Evolutionary conservation across 1,140 invertebrate genomes (phyloP).

Genomic region (Hyles euphorbiae): DNA sequence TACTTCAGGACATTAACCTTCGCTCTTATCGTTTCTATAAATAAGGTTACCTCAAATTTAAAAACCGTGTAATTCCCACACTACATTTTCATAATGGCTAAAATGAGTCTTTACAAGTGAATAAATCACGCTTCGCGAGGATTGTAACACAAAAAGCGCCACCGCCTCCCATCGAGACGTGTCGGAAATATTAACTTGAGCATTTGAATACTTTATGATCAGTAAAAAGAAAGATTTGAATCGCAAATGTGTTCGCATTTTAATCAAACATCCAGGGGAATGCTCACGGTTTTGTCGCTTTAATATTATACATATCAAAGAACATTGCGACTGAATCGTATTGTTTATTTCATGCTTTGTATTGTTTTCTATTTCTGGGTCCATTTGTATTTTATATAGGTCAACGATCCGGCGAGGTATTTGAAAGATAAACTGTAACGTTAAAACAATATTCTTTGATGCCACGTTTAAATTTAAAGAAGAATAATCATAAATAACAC

Average conservation of each 20-base stretch:
- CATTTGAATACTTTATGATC: conserved; percentile 72
- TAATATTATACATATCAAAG: conserved; percentile 2
- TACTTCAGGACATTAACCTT: too few species aligned
- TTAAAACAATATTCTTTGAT: too few species aligned
- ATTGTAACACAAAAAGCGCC: conserved; percentile 23
- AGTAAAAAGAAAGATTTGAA: conserved; percentile 70
- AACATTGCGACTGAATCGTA: background rate
- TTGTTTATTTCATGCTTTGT: conserved; percentile 3
- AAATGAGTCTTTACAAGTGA: conserved; percentile 18
- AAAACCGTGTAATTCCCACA: conserved; percentile 13
- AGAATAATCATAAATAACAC: too few species aligned
- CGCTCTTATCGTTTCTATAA: too few species aligned
- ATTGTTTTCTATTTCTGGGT: background rate
- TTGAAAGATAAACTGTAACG: too few species aligned
- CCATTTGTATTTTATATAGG: background rate
- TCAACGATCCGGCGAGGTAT: background rate
- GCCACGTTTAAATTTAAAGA: too few species aligned
- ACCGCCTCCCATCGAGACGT: conserved; percentile 34
- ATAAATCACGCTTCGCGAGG: conserved; percentile 24
- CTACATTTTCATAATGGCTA: conserved; percentile 17
- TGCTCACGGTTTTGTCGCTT: conserved; percentile 23
- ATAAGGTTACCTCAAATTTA: too few species aligned
- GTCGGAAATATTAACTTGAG: conserved; percentile 63
- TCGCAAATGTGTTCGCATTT: conserved; percentile 66
- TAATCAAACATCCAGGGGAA: conserved; percentile 50